A percentile compares a stretch with the other conserved stretches of the same genome.
phyloP scores from a whole-genome alignment of 2,888 invertebrate genomes.

The Drosophila mettleri region DNA sequence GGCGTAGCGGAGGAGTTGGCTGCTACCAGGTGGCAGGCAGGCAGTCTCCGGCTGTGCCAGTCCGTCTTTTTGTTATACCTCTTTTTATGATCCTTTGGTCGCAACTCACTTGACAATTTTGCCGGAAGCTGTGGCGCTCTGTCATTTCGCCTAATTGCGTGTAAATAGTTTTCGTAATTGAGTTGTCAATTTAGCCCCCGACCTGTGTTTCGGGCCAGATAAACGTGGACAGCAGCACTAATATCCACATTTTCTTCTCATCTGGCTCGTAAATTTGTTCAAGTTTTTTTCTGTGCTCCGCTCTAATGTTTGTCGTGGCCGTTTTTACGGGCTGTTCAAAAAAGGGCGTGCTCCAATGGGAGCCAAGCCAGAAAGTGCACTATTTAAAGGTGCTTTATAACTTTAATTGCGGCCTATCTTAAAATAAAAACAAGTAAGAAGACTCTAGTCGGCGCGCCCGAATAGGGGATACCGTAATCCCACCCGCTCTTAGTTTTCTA shows the following conservation, averaged over 20 bases:
- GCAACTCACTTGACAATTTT: constrained; percentile 44
- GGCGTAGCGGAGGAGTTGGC: constrained; percentile 11
- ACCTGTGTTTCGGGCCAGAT: constrained; percentile 31
- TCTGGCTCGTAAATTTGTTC: constrained; percentile 44
- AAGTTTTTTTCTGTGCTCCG: constrained; percentile 38
- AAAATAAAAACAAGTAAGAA: background rate
- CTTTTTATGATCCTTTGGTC: constrained; percentile 42
- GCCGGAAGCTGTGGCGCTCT: constrained; percentile 40
- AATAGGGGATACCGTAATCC: too few species aligned
- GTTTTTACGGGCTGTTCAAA: constrained; percentile 57
- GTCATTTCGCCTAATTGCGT: constrained; percentile 72
- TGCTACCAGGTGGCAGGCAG: constrained; percentile 1
- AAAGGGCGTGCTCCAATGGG: constrained; percentile 2
- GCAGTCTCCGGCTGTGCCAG: background rate
- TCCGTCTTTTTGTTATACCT: constrained; percentile 41
- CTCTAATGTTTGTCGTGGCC: constrained; percentile 67
- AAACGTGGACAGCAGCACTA: constrained; percentile 9
- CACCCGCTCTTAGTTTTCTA: too few species aligned
- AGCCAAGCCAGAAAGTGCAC: constrained; percentile 12
- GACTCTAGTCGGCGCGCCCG: too few species aligned
- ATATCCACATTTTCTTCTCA: constrained; percentile 13
- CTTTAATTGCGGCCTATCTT: constrained; percentile 12
- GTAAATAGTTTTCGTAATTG: constrained; percentile 77
- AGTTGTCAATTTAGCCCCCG: constrained; percentile 67
- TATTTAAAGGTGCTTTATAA: constrained; percentile 47